A percentile compares a stretch with the other conserved stretches of the same genome.
phyloP scores from a whole-genome alignment of 2,113 vertebrate species.

The Girardinichthys multiradiatus region DNA sequence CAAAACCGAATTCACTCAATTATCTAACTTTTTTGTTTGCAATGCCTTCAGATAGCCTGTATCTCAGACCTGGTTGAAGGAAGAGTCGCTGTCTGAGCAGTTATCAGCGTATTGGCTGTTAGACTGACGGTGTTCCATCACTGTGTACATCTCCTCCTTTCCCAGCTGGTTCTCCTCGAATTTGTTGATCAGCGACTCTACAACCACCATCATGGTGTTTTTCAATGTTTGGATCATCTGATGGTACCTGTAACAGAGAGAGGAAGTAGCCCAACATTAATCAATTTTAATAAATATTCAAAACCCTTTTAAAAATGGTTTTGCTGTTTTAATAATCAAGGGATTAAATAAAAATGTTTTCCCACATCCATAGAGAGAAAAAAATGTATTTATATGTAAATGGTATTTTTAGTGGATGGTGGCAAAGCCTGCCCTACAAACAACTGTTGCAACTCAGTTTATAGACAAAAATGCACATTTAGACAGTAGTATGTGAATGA shows the following conservation, averaged over 20 bases:
- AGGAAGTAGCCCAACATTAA: not conserved
- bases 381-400: no score
- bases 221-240: constrained; percentile 93
- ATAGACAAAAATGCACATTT: no score
- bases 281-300: no score
- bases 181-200: constrained; percentile 89
- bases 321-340: not conserved
- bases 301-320: no score
- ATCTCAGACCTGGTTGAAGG: constrained; percentile 88
- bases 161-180: constrained; percentile 89
- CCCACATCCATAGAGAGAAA: not conserved
- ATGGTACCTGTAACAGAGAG: constrained; percentile 82
- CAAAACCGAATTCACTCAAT: not conserved
- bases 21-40: not conserved
- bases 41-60: not conserved
- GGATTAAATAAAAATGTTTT: not conserved
- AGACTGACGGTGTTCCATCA: constrained; percentile 74
- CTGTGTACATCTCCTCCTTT: constrained; percentile 83
- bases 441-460: no score
- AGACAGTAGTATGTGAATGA: no score
- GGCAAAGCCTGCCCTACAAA: no score
- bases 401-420: no score
- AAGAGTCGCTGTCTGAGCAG: constrained; percentile 96
- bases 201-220: constrained; percentile 87
- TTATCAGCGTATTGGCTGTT: constrained; percentile 85